Base-by-base conservation (phyloP, 1,140 invertebrate genomes). In the Lepidostoma basale region DNA sequence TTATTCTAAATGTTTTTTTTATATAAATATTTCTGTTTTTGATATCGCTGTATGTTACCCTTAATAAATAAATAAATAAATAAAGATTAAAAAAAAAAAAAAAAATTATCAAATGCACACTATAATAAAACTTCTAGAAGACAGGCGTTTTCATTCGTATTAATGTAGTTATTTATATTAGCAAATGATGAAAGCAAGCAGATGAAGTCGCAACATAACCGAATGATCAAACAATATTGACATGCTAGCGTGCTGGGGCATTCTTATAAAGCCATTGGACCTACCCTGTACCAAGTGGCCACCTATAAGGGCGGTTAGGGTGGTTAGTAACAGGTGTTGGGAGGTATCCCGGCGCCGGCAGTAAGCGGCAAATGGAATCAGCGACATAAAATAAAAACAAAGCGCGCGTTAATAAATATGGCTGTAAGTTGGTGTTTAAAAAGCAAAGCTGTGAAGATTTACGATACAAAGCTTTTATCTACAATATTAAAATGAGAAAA, bases 241-340 rank as follows among this genome's bases (percentile, higher is more conserved):
- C 56, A 39, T 67, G 64, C 52, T 40, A 33, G 52, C 64, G 36
- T 66, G 49, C 42, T 14, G 6, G 30, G 12, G 18, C 16, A 58
- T 23, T 16, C 45, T 56, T 54, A 44, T 22, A 56, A 49, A 20
- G 16, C n/a, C 47, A 47, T 62, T 22, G 12, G 22, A 90, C 89
- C 82, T 91, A 91, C 89, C 89, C 89, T 87, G 86, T 88, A 91
- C 89, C 89, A 91, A 83, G 87, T 88, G 83, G 89, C 89, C 85
- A 91, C 89, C 89, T 91, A 86, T 77, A 78, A 16, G 25, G 20
- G 70, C 54, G 26, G 25, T 62, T 23, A 18, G 22, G 44, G 28
- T 25, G 36, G 54, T 49, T 64, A 36, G 28, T 64, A 49, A 39
- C 62, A 47, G 60, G 60, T 45, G 59, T 16, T 26, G 33, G 42